These are phyloP conservation scores for Gambusia affinis DNA, from an alignment of 2,113 vertebrate genomes.

Conservation along the genomic window DNA sequence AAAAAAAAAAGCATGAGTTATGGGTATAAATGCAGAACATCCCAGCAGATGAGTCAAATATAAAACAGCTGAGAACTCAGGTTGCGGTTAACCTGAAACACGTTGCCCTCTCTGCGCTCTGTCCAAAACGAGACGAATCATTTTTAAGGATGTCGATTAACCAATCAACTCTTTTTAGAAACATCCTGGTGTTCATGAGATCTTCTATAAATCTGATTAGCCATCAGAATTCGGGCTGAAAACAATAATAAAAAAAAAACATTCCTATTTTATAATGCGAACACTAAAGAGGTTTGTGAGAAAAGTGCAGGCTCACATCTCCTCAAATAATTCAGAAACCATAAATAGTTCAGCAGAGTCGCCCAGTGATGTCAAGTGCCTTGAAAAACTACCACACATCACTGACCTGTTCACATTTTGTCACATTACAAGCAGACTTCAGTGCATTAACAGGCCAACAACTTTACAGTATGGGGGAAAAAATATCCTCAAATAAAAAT, in stretches of 20 bases:
- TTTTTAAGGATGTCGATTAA: not conserved
- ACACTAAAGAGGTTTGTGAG: not conserved
- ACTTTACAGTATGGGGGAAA: no score
- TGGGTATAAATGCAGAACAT: not conserved
- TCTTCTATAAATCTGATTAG: not conserved
- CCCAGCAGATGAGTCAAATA: not conserved
- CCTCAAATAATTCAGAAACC: conserved; percentile 4
- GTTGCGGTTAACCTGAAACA: not conserved
- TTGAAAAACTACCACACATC: not conserved
- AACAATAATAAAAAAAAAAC: not conserved
- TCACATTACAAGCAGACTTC: not conserved
- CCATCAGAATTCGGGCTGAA: not conserved
- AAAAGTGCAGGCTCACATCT: not conserved
- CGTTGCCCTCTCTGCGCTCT: not conserved
- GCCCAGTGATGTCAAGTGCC: conserved; percentile 4
- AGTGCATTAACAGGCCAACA: not conserved
- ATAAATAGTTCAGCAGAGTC: not conserved
- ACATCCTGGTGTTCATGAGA: not conserved
- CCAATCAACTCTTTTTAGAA: not conserved
- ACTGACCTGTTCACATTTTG: not conserved
- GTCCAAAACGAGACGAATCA: not conserved
- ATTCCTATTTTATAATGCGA: conserved; percentile 17
- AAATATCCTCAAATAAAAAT: no score
- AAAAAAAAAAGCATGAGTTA: conserved; percentile 9
- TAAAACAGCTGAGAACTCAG: not conserved